Conservation (phyloP, 1,140 invertebrate species). For the Neocloeon triangulifer region DNA sequence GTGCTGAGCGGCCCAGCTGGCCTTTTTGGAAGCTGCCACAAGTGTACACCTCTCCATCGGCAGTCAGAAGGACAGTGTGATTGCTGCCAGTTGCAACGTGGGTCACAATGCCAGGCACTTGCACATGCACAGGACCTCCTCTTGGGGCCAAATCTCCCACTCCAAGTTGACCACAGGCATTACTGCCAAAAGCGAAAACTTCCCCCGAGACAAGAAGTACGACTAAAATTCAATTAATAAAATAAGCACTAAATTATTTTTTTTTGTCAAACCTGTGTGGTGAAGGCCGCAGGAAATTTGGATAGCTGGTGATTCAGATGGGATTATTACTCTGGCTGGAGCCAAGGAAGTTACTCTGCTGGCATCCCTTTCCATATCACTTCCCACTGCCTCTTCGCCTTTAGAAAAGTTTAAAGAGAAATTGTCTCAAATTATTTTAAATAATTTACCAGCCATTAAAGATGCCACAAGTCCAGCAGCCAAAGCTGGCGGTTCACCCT, state of each 20-base stretch:
- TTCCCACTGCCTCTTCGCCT: conserved; percentile 24
- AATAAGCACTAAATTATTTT: no score
- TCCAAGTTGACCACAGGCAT: conserved; percentile 84
- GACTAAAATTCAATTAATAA: conserved; percentile 16
- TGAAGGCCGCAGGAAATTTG: conserved; percentile 78
- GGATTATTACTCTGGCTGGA: conserved; percentile 49
- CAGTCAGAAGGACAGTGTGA: conserved; percentile 77
- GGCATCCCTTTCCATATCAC: conserved; percentile 33
- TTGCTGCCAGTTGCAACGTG: conserved; percentile 85
- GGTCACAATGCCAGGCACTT: conserved; percentile 32
- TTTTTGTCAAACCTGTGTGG: conserved; percentile 37
- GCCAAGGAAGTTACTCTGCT: conserved; percentile 48
- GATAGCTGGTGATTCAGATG: conserved; percentile 39
- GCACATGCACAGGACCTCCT: conserved; percentile 49
- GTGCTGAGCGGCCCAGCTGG: conserved; percentile 50
- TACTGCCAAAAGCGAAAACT: conserved; percentile 82
- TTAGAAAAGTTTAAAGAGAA: conserved; percentile 1
- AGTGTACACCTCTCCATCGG: conserved; percentile 78
- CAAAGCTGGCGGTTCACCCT: background rate
- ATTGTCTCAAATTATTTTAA: conserved; percentile 4
- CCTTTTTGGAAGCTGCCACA: conserved; percentile 87
- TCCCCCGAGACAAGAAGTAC: conserved; percentile 39
- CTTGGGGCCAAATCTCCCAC: conserved; percentile 58
- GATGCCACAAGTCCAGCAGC: background rate
- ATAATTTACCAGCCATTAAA: conserved; percentile 1